Evolutionary conservation across 2,113 vertebrate species (phyloP).

Genomic region (Callochromis pleurospilus): DNA sequence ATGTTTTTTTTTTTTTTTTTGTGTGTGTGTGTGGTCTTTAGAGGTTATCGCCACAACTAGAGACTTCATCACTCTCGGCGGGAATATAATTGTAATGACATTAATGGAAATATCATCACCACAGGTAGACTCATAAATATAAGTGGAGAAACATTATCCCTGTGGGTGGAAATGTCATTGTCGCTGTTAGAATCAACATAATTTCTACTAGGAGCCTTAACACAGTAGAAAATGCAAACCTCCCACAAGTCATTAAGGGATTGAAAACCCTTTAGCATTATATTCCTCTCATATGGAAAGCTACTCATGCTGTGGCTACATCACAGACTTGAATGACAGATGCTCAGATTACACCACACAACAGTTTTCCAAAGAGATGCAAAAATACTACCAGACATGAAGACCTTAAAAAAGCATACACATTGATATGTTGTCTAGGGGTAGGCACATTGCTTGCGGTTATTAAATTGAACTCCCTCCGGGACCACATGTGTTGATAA

Average conservation of each 20-base stretch:
- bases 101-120: slow-evolving; percentile 13
- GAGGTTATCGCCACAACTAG: background rate
- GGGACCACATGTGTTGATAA: background rate
- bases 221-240: background rate
- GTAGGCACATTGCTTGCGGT: background rate
- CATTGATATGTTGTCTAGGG: background rate
- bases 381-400: background rate
- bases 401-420: background rate
- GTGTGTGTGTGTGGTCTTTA: background rate
- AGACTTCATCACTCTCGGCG: background rate
- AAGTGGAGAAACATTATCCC: slow-evolving; percentile 1
- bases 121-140: background rate
- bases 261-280: background rate
- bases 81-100: slow-evolving; percentile 10
- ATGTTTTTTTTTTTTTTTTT: background rate
- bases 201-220: background rate
- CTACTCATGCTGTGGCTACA: background rate
- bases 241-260: background rate
- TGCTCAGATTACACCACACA: background rate
- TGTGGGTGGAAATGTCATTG: slow-evolving; percentile 35
- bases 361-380: background rate
- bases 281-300: background rate
- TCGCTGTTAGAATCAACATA: background rate
- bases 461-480: background rate
- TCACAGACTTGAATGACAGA: background rate